Base-by-base conservation (phyloP, 2,888 invertebrate species). In the Parnassius glacialis region DNA sequence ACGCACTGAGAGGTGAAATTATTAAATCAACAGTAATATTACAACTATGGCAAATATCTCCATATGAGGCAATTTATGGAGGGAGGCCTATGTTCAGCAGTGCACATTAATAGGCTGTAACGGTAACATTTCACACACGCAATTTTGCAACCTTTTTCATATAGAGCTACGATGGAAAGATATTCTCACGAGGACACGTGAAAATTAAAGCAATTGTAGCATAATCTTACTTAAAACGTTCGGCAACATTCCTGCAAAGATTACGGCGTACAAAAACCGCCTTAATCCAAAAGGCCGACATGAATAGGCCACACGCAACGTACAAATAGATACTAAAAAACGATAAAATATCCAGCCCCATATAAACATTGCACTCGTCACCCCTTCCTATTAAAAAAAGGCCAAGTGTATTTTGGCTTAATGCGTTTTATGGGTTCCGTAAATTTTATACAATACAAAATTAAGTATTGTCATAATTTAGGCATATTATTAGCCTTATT, bases 261-360 rank as follows among this genome's bases (percentile, higher is more conserved):
- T 81, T 79, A 78, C 65, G 65, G 65, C 57, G 41, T 67, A 69
- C 70, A 74, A 76, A 67, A 68, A 64, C 61, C 61, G 64, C 54
- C 59, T 61, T 66, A 71, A 78, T 73, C 74, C 71, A 72, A 78
- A 78, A 73, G 74, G 71, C 73, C 66, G 70, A 74, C 72, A 71
- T 69, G 65, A 71, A 69, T 70, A 74, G 83, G 78, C 85, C 85
- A 85, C 83, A 83, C 82, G 70, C 81, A 77, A 79, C 61, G 58
- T 56, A 57, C 57, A 59, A 66, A 69, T 62, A 62, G 64, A 67
- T 67, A 71, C 71, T 67, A 70, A 71, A 67, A 69, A 68, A 70
- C 70, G 68, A 71, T 69, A 70, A 73, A 72, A 68, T 48, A 64
- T 67, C 63, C 65, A 67, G 66, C 71, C 74, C 72, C 71, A 72